These are phyloP conservation scores for Cynopterus sphinx DNA, from an alignment of 2,797 vertebrate species.

Conservation along the genomic window DNA sequence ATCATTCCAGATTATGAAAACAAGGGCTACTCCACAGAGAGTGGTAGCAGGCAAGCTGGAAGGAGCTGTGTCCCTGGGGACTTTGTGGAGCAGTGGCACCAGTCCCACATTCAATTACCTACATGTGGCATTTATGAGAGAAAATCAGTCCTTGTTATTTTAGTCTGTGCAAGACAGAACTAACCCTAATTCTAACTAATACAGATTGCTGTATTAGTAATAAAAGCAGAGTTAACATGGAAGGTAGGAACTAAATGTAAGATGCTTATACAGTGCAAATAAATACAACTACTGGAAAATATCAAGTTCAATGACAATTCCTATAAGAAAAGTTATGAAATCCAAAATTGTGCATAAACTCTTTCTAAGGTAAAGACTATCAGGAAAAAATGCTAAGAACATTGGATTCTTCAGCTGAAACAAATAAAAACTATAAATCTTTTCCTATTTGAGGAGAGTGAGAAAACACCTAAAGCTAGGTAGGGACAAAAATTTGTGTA, in stretches of 20 bases:
- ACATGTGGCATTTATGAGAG: neutral
- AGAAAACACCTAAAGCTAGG: neutral
- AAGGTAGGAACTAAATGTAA: neutral
- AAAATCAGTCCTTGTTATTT: slow-evolving; percentile 2
- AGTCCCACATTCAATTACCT: neutral
- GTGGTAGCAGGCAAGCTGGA: neutral
- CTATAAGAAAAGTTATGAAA: neutral
- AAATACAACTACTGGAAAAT: neutral
- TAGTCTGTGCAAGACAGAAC: neutral
- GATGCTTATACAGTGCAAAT: neutral
- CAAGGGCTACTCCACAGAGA: neutral
- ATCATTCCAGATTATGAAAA: neutral
- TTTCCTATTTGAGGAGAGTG: neutral
- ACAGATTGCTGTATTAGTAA: neutral
- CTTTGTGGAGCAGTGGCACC: neutral
- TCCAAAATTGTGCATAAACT: neutral
- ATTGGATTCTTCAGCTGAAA: neutral
- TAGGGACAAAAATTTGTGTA: neutral
- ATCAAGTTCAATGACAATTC: neutral
- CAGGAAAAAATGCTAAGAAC: neutral
- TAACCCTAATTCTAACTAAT: neutral
- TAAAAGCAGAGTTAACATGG: neutral
- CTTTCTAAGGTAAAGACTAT: neutral
- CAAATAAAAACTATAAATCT: neutral
- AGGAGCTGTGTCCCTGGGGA: neutral